Conservation (phyloP, 2,888 invertebrate species). For the Agrilus cyanescens region DNA sequence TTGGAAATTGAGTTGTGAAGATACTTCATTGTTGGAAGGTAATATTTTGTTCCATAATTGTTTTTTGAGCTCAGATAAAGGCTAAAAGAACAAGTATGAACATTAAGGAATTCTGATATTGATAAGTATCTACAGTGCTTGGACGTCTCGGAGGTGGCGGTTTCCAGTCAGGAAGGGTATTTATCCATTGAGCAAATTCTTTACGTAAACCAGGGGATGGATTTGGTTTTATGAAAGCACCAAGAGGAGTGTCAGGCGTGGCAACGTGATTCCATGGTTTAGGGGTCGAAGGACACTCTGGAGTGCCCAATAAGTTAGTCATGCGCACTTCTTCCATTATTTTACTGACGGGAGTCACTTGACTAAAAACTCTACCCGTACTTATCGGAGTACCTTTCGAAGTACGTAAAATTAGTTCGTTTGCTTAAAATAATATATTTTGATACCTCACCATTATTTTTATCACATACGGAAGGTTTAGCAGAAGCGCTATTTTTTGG, state of each 20-base stretch:
- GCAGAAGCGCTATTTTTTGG: too few species aligned
- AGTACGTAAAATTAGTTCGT: too few species aligned
- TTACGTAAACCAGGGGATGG: constrained; percentile 42
- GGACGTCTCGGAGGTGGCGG: constrained; percentile 26
- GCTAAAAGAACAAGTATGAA: constrained; percentile 30
- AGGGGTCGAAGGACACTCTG: constrained; percentile 27
- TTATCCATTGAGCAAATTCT: constrained; percentile 37
- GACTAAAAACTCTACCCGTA: constrained; percentile 16
- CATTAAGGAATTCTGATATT: background rate
- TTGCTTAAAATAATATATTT: background rate
- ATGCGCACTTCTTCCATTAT: constrained; percentile 28
- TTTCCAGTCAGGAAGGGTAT: constrained; percentile 36
- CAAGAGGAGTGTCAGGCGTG: constrained; percentile 47
- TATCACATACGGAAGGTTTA: background rate
- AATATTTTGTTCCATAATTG: constrained; percentile 33
- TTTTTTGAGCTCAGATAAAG: constrained; percentile 44
- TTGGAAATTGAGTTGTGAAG: constrained; percentile 8
- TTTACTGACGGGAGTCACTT: constrained; percentile 30
- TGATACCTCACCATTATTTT: background rate
- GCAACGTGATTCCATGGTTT: constrained; percentile 28
- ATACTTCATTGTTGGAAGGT: background rate
- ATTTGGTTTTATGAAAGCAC: constrained; percentile 36
- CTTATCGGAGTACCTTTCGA: background rate
- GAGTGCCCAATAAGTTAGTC: constrained; percentile 22
- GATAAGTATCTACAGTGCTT: constrained; percentile 31